Evolutionary conservation across 1,140 invertebrate species (phyloP).

Genomic region (Calliopsis andreniformis): DNA sequence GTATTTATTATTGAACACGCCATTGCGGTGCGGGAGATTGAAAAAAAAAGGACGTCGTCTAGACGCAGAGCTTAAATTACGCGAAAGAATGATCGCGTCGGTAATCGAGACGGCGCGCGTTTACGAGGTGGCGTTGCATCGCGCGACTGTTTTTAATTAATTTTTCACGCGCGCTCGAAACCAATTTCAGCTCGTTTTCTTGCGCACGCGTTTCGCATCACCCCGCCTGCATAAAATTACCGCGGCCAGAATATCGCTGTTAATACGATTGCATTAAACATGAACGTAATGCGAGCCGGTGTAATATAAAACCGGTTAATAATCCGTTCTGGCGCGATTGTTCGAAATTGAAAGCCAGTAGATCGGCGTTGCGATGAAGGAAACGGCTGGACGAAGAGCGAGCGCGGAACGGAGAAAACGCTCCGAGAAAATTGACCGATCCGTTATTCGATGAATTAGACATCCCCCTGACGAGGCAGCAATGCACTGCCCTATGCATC

Average conservation of each 20-base stretch:
- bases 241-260: neutral
- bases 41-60: too few species aligned
- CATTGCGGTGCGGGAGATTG: too few species aligned
- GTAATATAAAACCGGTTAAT: slow-evolving; percentile 6
- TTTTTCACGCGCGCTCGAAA: neutral
- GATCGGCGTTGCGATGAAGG: slow-evolving; percentile 1
- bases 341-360: neutral
- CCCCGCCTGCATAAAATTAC: neutral
- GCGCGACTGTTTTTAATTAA: neutral
- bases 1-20: too few species aligned
- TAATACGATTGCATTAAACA: neutral
- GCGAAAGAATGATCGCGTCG: neutral
- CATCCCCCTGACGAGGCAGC: neutral
- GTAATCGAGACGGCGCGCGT: neutral
- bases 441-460: slow-evolving; percentile 52
- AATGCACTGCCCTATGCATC: neutral
- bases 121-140: too few species aligned
- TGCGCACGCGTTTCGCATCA: neutral
- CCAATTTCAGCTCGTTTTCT: neutral
- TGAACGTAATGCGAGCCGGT: neutral
- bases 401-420: slow-evolving; percentile 9
- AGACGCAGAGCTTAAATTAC: too few species aligned
- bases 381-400: too few species aligned
- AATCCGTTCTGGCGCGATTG: neutral
- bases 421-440: slow-evolving; percentile 28